Conservation (phyloP, 1,140 invertebrate genomes). For the Drosophila aff. region DNA sequence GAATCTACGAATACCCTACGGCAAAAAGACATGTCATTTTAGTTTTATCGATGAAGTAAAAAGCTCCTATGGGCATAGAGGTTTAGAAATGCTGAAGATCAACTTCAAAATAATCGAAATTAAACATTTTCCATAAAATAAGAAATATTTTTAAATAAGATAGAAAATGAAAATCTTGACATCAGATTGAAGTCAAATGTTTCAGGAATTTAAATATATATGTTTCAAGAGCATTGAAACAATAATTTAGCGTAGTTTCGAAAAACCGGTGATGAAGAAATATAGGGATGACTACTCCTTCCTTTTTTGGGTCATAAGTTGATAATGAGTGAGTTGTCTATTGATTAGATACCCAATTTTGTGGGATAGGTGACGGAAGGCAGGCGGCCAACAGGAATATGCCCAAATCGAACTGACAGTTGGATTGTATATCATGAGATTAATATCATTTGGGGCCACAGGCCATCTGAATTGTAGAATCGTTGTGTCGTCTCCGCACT, state of each 20-base stretch:
- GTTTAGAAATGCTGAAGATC: too few relatives aligned
- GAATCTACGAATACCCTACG: slow-evolving; percentile 3
- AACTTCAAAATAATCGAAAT: too few relatives aligned
- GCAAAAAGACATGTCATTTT: neutral
- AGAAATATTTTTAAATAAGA: too few relatives aligned
- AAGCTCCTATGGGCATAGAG: too few relatives aligned
- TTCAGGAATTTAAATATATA: too few relatives aligned
- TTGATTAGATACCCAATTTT: slow-evolving; percentile 77
- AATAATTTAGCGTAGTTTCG: slow-evolving; percentile 19
- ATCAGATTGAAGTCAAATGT: too few relatives aligned
- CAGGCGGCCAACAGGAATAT: slow-evolving; percentile 1
- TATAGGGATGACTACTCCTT: neutral
- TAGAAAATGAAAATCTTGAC: too few relatives aligned
- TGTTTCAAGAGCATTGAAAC: neutral
- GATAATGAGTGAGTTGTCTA: slow-evolving; percentile 52
- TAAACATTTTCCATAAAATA: too few relatives aligned
- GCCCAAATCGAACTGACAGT: slow-evolving; percentile 52
- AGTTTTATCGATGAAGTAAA: neutral
- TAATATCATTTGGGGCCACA: slow-evolving; percentile 55
- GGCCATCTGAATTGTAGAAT: slow-evolving; percentile 30
- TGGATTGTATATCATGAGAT: slow-evolving; percentile 65
- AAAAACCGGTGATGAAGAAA: slow-evolving; percentile 18
- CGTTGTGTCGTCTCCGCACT: slow-evolving; percentile 17
- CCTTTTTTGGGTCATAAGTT: slow-evolving; percentile 21
- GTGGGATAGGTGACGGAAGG: slow-evolving; percentile 14